Evolutionary conservation across 2,888 invertebrate species (phyloP).

Genomic region (Phaonia tiefii): DNA sequence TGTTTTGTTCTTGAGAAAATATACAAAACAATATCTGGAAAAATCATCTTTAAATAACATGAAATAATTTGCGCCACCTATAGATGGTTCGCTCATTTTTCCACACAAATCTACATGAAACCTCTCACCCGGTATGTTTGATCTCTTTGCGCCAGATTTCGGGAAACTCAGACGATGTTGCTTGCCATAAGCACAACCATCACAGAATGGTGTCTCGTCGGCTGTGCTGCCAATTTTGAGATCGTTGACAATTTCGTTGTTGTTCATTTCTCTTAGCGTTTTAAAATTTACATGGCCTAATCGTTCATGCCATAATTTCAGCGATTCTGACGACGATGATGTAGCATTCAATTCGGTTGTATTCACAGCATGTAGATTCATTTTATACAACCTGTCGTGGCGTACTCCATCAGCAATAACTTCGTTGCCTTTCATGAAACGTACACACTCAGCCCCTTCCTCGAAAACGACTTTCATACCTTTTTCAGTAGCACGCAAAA

Average conservation of each 20-base stretch:
- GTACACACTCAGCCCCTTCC: constrained; percentile 56
- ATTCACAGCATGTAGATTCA: too few relatives aligned
- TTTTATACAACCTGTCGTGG: constrained; percentile 51
- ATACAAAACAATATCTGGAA: constrained; percentile 29
- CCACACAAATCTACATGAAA: too few relatives aligned
- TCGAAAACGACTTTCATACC: constrained; percentile 61
- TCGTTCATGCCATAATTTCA: too few relatives aligned
- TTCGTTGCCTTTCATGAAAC: constrained; percentile 52
- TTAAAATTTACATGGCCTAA: too few relatives aligned
- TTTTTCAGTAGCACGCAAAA: constrained; percentile 51
- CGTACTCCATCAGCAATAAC: constrained; percentile 59
- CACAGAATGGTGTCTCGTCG: constrained; percentile 27
- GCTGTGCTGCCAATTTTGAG: too few relatives aligned
- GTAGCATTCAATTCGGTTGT: too few relatives aligned
- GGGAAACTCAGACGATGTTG: constrained; percentile 38
- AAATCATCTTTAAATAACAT: constrained; percentile 35
- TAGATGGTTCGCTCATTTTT: too few relatives aligned
- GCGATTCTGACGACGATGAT: too few relatives aligned
- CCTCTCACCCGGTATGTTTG: too few relatives aligned
- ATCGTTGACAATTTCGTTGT: too few relatives aligned
- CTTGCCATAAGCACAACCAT: constrained; percentile 39
- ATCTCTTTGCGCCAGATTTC: not conserved
- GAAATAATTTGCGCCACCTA: too few relatives aligned
- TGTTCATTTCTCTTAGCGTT: too few relatives aligned
- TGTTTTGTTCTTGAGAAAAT: not conserved